These are phyloP conservation scores for Colletes collaris DNA, from an alignment of 2,888 invertebrate genomes.

Conservation along the genomic window DNA sequence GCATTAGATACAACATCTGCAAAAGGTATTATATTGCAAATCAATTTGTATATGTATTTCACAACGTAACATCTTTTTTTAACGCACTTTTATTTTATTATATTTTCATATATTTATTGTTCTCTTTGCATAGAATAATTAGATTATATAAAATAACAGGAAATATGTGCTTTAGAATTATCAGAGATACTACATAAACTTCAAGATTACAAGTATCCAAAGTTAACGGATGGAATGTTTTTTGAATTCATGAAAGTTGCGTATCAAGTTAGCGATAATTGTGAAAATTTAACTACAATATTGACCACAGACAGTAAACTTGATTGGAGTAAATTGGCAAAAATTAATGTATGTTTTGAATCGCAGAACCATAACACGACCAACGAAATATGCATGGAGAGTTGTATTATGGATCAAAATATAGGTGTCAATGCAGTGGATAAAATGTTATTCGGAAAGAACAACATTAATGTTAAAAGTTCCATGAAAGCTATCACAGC, in stretches of 20 bases:
- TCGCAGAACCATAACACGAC: constrained; percentile 74
- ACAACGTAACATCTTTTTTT: constrained; percentile 26
- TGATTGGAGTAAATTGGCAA: constrained; percentile 84
- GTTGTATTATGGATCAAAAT: constrained; percentile 56
- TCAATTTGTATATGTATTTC: constrained; percentile 26
- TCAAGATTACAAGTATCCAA: constrained; percentile 79
- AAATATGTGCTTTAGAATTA: constrained; percentile 39
- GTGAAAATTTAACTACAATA: constrained; percentile 81
- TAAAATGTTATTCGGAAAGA: constrained; percentile 8
- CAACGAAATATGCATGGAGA: constrained; percentile 18
- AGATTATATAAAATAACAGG: constrained; percentile 13
- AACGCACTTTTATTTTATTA: constrained; percentile 33
- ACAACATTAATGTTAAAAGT: constrained; percentile 11
- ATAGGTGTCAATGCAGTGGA: constrained; percentile 21
- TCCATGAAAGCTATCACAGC: neutral
- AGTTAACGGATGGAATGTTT: constrained; percentile 88
- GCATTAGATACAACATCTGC: constrained; percentile 31
- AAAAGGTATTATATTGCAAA: constrained; percentile 46
- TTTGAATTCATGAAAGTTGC: constrained; percentile 90
- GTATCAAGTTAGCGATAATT: constrained; percentile 86
- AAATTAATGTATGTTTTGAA: constrained; percentile 80
- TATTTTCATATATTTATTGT: constrained; percentile 13
- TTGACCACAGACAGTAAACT: constrained; percentile 82
- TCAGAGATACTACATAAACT: constrained; percentile 44
- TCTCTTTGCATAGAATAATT: constrained; percentile 6